These are phyloP conservation scores for Etia nguti DNA, from an alignment of 2,113 vertebrate genomes.

Conservation along the genomic window DNA sequence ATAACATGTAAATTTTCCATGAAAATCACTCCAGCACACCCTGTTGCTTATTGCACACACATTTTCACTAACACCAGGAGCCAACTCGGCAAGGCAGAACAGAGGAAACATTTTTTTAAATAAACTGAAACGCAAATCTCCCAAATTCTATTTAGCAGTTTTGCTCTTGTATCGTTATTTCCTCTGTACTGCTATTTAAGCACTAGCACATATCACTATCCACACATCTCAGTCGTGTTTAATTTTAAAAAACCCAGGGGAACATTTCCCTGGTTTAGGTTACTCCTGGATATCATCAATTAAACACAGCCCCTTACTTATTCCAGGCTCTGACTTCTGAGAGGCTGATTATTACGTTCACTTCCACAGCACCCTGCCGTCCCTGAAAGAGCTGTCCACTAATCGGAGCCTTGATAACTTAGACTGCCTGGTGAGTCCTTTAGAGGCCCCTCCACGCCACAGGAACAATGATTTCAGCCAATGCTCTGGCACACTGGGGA, in stretches of 20 bases:
- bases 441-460: conserved; percentile 82
- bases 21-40: conserved; percentile 27
- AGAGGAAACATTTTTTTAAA: background rate
- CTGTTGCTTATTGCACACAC: conserved; percentile 19
- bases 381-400: conserved; percentile 72
- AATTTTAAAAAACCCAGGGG: conserved; percentile 34
- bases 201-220: conserved; percentile 11
- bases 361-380: conserved; percentile 71
- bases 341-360: conserved; percentile 12
- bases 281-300: conserved; percentile 33
- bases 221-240: conserved; percentile 32
- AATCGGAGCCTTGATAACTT: conserved; percentile 92
- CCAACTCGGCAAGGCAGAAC: conserved; percentile 15
- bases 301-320: conserved; percentile 24
- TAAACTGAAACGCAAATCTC: background rate
- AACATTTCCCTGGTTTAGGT: conserved; percentile 11
- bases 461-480: conserved; percentile 91
- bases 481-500: conserved; percentile 77
- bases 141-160: background rate
- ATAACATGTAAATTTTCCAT: conserved; percentile 42
- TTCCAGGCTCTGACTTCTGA: background rate
- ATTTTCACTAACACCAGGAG: conserved; percentile 26
- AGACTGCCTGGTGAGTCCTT: conserved; percentile 88
- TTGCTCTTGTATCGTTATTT: conserved; percentile 26
- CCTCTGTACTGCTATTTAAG: conserved; percentile 51